Percentiles rank a stretch among this genome's conserved stretches.
phyloP scores from a whole-genome alignment of 2,888 invertebrate species.

The Synergus gifuensis region DNA sequence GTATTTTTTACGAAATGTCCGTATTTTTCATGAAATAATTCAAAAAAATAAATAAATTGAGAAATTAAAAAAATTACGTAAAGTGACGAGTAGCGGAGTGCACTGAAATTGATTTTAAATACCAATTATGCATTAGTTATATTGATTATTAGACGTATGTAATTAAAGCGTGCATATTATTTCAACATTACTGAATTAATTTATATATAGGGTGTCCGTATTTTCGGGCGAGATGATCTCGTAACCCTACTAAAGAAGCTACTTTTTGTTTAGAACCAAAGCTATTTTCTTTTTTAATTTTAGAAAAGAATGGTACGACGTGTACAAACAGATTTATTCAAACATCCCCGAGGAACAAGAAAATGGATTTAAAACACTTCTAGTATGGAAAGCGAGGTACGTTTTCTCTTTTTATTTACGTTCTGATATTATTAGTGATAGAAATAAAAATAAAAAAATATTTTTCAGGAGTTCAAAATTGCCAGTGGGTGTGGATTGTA shows the following conservation, averaged over 20 bases:
- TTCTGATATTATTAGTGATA: not conserved
- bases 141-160: too few species aligned
- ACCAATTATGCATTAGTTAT: too few species aligned
- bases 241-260: not conserved
- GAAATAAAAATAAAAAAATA: slow-evolving; percentile 11
- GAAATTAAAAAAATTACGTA: too few species aligned
- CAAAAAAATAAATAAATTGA: too few species aligned
- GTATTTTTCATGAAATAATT: too few species aligned
- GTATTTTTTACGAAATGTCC: too few species aligned
- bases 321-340: slow-evolving; percentile 71
- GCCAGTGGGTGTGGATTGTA: slow-evolving; percentile 73
- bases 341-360: slow-evolving; percentile 66
- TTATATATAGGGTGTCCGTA: too few species aligned
- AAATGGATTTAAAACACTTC: slow-evolving; percentile 67
- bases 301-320: slow-evolving; percentile 72
- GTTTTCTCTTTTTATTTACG: slow-evolving; percentile 19
- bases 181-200: too few species aligned
- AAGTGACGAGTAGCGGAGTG: too few species aligned
- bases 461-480: slow-evolving; percentile 68
- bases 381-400: slow-evolving; percentile 75
- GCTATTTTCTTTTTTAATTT: slow-evolving; percentile 30
- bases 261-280: not conserved
- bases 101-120: too few species aligned
- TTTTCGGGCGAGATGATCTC: too few species aligned
- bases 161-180: too few species aligned